Percentiles rank a stretch among this genome's conserved stretches.
Evolutionary conservation across 1,140 invertebrate species (phyloP).

Genomic region (Drosophila pectinifera): DNA sequence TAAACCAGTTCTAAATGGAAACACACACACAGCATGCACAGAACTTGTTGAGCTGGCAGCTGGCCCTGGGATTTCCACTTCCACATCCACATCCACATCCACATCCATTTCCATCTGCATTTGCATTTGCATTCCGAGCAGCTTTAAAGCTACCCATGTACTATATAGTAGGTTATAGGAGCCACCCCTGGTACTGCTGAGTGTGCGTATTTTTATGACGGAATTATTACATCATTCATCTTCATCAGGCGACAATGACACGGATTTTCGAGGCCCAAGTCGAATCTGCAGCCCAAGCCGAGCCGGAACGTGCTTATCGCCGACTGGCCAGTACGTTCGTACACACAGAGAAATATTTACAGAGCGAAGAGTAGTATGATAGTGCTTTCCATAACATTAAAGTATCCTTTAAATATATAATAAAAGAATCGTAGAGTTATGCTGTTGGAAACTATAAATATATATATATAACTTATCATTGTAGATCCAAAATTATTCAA

Average conservation of each 20-base stretch:
- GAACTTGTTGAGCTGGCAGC: constrained; percentile 71
- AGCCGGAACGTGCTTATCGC: constrained; percentile 64
- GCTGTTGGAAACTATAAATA: no score
- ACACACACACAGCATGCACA: constrained; percentile 47
- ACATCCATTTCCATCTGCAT: constrained; percentile 51
- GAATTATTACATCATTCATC: constrained; percentile 83
- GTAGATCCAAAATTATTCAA: no score
- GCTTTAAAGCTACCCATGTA: constrained; percentile 27
- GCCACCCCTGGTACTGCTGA: constrained; percentile 63
- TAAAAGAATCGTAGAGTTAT: no score
- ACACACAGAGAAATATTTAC: neutral
- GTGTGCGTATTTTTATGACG: constrained; percentile 76
- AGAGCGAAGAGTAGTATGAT: no score
- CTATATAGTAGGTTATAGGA: constrained; percentile 12
- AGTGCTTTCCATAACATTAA: no score
- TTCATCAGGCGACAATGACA: constrained; percentile 71
- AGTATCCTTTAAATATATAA: no score
- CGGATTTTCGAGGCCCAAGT: constrained; percentile 23
- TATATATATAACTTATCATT: no score
- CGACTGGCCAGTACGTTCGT: constrained; percentile 34
- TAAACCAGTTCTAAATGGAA: constrained; percentile 74
- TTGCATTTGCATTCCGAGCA: constrained; percentile 66
- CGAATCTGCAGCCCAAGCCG: no score
- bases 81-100: constrained; percentile 20
- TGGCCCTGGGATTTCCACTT: constrained; percentile 39